A percentile compares a stretch with the other conserved stretches of the same genome.
Conservation (phyloP, 2,113 vertebrate species). For the Cryptotis parvus region DNA sequence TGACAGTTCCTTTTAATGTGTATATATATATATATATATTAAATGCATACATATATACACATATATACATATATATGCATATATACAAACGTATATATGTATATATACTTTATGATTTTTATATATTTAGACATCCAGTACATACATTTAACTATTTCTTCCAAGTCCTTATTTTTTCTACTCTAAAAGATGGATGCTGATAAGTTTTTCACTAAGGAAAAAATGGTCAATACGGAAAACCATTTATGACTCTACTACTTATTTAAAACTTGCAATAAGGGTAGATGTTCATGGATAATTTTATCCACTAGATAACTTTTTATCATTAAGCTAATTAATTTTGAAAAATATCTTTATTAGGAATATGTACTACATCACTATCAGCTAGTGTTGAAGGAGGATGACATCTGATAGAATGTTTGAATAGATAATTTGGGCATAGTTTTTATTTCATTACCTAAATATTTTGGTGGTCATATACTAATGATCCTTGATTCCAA, state of each 20-base stretch:
- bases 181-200: not conserved
- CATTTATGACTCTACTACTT: slow-evolving; percentile 5
- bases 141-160: slow-evolving; percentile 28
- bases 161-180: not conserved
- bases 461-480: not conserved
- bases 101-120: no score
- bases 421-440: not conserved
- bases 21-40: no score
- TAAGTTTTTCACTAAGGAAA: not conserved
- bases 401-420: not conserved
- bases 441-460: not conserved
- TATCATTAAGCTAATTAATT: not conserved
- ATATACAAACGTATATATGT: no score
- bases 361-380: not conserved
- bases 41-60: no score
- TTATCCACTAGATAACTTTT: not conserved
- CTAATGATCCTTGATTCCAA: not conserved
- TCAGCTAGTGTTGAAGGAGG: not conserved
- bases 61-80: no score
- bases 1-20: no score
- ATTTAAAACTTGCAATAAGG: not conserved
- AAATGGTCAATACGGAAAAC: slow-evolving; percentile 29
- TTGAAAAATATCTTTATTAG: slow-evolving; percentile 45
- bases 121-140: no score
- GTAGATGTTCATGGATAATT: not conserved